These are phyloP conservation scores for Hetaerina americana DNA, from an alignment of 1,140 invertebrate species.

Conservation along the genomic window DNA sequence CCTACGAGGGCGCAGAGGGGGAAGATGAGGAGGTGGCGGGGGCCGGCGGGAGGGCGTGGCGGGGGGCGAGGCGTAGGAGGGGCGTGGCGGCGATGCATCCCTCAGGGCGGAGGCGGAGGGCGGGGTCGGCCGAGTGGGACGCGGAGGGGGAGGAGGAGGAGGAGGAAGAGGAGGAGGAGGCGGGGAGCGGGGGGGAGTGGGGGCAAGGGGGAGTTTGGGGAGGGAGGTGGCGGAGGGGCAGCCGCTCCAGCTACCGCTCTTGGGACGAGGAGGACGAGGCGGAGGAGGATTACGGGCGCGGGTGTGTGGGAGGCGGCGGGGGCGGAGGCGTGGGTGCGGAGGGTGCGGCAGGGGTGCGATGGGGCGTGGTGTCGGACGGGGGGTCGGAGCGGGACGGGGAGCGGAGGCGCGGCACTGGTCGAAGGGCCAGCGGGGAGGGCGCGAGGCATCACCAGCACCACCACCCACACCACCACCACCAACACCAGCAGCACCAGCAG, in stretches of 20 bases:
- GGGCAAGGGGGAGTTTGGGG: slow-evolving; percentile 10
- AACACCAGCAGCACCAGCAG: too few species aligned
- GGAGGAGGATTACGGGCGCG: background rate
- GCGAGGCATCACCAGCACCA: background rate
- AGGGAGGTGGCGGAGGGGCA: background rate
- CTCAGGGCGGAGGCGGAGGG: background rate
- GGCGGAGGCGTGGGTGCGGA: background rate
- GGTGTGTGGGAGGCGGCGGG: too few species aligned
- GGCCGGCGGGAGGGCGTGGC: slow-evolving; percentile 31
- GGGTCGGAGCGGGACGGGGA: background rate
- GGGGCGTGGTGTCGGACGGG: too few species aligned
- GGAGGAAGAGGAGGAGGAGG: slow-evolving; percentile 40
- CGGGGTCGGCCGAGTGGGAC: slow-evolving; percentile 16
- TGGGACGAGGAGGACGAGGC: background rate
- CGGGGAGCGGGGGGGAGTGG: slow-evolving; percentile 25
- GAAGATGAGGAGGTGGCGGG: slow-evolving; percentile 30
- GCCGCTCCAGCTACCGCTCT: background rate
- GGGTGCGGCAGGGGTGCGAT: background rate
- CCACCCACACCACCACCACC: too few species aligned
- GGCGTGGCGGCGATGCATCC: too few species aligned
- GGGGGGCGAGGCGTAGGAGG: slow-evolving; percentile 23
- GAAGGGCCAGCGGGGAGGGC: background rate
- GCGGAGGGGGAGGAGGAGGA: slow-evolving; percentile 19
- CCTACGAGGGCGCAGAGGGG: slow-evolving; percentile 7
- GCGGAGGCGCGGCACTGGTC: background rate